Evolutionary conservation across 2,888 invertebrate genomes (phyloP).

Genomic region (Oxytorus armatus): DNA sequence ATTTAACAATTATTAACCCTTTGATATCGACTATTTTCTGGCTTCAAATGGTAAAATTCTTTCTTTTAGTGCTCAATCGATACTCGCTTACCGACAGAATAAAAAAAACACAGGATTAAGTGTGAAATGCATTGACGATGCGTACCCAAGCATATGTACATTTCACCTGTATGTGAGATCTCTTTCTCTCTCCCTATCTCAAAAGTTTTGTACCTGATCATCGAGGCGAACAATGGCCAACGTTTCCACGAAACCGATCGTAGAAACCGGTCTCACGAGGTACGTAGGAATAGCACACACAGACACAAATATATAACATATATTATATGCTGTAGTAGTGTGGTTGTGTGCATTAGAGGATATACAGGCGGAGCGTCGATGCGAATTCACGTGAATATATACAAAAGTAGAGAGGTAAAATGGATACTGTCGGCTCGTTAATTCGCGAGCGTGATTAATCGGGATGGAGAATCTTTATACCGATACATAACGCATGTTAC

Average conservation of each 20-base stretch:
- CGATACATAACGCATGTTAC: background rate
- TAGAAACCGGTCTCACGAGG: conserved; percentile 64
- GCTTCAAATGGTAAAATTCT: no score
- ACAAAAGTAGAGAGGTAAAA: conserved; percentile 23
- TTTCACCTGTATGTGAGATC: background rate
- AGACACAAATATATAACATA: background rate
- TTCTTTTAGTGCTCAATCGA: no score
- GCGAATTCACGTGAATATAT: conserved; percentile 35
- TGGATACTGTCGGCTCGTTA: conserved; percentile 50
- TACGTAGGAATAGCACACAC: conserved; percentile 41
- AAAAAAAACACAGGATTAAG: background rate
- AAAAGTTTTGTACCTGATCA: conserved; percentile 61
- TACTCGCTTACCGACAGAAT: no score
- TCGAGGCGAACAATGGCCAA: conserved; percentile 62
- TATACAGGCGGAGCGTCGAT: conserved; percentile 12
- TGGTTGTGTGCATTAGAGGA: conserved; percentile 16
- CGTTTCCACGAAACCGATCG: conserved; percentile 66
- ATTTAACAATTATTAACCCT: no score
- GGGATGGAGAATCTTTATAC: conserved; percentile 27
- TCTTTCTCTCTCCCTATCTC: conserved; percentile 32
- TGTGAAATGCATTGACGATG: background rate
- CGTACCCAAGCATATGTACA: background rate
- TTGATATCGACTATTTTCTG: no score
- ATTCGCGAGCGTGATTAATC: conserved; percentile 55
- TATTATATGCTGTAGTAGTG: conserved; percentile 12